These are phyloP conservation scores for Sinocyclocheilus anshuiensis DNA, from an alignment of 2,113 vertebrate species.

Conservation along the genomic window DNA sequence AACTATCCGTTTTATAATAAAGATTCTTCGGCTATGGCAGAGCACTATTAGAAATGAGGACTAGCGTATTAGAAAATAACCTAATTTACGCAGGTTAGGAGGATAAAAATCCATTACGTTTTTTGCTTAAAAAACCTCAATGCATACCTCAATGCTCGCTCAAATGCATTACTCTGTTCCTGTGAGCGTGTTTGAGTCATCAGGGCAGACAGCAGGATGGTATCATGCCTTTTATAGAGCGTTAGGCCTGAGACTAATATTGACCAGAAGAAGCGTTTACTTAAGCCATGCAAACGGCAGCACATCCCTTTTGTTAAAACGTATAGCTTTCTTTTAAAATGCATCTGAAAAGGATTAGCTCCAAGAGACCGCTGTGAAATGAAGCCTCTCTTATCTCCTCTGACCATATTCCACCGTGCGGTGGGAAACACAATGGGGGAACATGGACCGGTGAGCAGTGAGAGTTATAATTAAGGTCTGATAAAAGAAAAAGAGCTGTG, in stretches of 20 bases:
- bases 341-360: constrained; percentile 18
- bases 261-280: constrained; percentile 18
- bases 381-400: constrained; percentile 37
- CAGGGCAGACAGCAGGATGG: neutral
- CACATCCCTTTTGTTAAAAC: constrained; percentile 31
- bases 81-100: neutral
- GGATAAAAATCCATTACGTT: neutral
- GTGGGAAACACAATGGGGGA: constrained; percentile 11
- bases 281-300: constrained; percentile 6
- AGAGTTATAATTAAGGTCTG: constrained; percentile 25
- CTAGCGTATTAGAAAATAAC: neutral
- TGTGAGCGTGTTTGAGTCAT: neutral
- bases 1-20: neutral
- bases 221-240: neutral
- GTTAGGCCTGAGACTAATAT: neutral
- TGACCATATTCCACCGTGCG: constrained; percentile 17
- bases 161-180: constrained; percentile 1
- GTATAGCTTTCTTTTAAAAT: neutral
- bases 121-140: neutral
- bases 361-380: constrained; percentile 7
- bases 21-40: neutral
- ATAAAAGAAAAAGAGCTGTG: neutral
- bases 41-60: too few species aligned
- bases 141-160: neutral
- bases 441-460: constrained; percentile 5